A percentile compares a stretch with the other conserved stretches of the same genome.
phyloP scores from a whole-genome alignment of 2,113 vertebrate species.

The Chiloscyllium plagiosum region DNA sequence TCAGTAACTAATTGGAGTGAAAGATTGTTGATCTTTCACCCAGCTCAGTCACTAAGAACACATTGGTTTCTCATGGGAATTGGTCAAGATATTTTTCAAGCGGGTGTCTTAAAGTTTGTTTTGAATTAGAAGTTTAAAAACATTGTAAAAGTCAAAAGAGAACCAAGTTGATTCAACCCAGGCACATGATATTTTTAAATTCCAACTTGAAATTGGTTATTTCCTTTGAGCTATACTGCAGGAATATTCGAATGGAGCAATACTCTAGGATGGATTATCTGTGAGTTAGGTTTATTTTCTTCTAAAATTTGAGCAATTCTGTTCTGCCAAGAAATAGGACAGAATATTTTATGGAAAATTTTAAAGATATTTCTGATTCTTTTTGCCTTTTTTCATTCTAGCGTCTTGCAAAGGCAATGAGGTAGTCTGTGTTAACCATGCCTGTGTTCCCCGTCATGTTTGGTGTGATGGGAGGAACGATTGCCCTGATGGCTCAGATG shows the following conservation, averaged over 20 bases:
- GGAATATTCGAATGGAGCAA: not conserved
- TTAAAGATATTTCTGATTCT: not conserved
- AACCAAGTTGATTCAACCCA: not conserved
- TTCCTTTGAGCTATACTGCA: not conserved
- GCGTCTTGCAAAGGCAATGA: constrained; percentile 76
- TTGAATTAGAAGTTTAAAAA: not conserved
- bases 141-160: not conserved
- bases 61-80: not conserved
- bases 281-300: not conserved
- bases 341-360: not conserved
- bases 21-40: not conserved
- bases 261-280: not conserved
- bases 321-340: too few species aligned
- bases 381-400: constrained; percentile 45
- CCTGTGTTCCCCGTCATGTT: constrained; percentile 71
- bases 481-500: constrained; percentile 85
- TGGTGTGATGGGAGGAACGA: constrained; percentile 85
- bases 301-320: not conserved
- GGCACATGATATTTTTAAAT: not conserved
- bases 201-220: not conserved
- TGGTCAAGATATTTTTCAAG: not conserved
- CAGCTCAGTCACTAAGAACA: not conserved
- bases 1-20: not conserved
- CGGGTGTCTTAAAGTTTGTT: not conserved
- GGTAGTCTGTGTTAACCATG: constrained; percentile 76